Evolutionary conservation across 2,888 invertebrate genomes (phyloP).

Genomic region (Lepidochrysops patricia): DNA sequence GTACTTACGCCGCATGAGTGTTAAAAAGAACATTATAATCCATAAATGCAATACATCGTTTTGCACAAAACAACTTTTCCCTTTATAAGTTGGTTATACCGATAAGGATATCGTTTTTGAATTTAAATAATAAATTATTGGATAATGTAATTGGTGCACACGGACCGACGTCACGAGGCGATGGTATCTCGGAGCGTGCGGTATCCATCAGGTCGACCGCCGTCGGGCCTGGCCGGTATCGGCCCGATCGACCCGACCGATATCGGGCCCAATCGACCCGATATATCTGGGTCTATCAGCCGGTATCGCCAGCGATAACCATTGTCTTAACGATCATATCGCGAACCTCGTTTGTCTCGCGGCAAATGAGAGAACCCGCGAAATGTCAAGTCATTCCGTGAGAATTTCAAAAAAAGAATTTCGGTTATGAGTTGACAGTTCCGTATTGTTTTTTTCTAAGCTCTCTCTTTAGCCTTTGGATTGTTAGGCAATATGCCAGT

Average conservation of each 20-base stretch:
- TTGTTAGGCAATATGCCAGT: not conserved
- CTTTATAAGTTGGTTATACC: too few relatives aligned
- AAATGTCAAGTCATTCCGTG: conserved; percentile 69
- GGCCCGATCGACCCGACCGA: conserved; percentile 38
- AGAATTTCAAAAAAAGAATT: too few relatives aligned
- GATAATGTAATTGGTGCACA: conserved; percentile 69
- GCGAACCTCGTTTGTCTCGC: conserved; percentile 58
- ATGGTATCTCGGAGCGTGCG: conserved; percentile 67
- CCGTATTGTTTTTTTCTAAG: conserved; percentile 15
- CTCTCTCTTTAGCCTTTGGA: not conserved
- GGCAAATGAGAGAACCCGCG: conserved; percentile 65
- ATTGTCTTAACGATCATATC: conserved; percentile 58
- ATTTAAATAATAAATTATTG: conserved; percentile 60
- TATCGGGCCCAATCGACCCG: conserved; percentile 57
- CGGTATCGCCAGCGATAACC: conserved; percentile 65
- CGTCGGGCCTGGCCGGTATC: conserved; percentile 38
- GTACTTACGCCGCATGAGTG: too few relatives aligned
- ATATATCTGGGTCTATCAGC: conserved; percentile 11
- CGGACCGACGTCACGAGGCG: conserved; percentile 60
- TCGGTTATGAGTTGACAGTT: conserved; percentile 23
- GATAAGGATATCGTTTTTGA: conserved; percentile 5
- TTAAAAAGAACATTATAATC: too few relatives aligned
- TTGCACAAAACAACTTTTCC: too few relatives aligned
- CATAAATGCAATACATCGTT: too few relatives aligned
- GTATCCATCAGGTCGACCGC: conserved; percentile 60